Evolutionary conservation across 1,140 invertebrate genomes (phyloP).

Genomic region (Conus ventricosus): DNA sequence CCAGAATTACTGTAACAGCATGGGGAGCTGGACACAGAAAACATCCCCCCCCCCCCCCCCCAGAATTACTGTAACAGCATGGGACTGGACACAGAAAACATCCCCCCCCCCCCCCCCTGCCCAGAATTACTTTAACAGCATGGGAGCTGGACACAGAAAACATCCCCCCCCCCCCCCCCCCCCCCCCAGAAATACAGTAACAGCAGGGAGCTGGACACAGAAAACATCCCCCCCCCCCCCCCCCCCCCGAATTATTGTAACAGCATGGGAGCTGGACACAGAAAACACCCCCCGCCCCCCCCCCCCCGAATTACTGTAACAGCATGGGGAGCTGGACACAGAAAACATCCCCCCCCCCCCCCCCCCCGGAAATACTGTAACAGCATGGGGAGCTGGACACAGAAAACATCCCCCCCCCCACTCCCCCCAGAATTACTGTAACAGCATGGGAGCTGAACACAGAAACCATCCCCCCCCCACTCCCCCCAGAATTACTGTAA

Average conservation of each 20-base stretch:
- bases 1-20: not conserved
- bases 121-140: not conserved
- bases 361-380: not conserved
- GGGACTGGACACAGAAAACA: conserved; percentile 8
- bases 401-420: not conserved
- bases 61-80: not conserved
- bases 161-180: not conserved
- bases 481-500: not conserved
- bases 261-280: conserved; percentile 27
- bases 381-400: conserved; percentile 38
- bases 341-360: not conserved
- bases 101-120: too few relatives aligned
- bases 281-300: not conserved
- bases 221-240: not conserved
- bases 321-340: conserved; percentile 37
- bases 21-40: conserved; percentile 34
- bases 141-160: conserved; percentile 24
- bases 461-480: not conserved
- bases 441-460: conserved; percentile 28
- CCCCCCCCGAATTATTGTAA: not conserved
- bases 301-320: not conserved
- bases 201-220: conserved; percentile 26
- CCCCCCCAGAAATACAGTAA: not conserved
- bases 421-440: not conserved
- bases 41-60: not conserved